Evolutionary conservation across 2,113 vertebrate genomes (phyloP).

Genomic region (Ailuropoda melanoleuca): DNA sequence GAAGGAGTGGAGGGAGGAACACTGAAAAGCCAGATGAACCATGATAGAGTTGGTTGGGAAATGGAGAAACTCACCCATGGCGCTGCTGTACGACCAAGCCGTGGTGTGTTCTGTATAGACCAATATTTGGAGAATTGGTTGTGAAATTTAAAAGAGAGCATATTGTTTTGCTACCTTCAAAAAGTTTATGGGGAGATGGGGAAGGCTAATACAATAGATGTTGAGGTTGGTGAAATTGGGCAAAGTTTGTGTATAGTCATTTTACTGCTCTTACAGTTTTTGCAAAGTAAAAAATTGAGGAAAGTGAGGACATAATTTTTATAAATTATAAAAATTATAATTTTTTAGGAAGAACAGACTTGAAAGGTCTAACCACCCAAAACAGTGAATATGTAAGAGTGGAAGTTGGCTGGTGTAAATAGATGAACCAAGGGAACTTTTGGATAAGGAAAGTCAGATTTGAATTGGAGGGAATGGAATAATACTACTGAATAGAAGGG

Average conservation of each 20-base stretch:
- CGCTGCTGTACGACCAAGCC: too few relatives aligned
- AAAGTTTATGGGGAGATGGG: neutral
- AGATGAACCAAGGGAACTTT: neutral
- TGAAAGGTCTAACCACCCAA: neutral
- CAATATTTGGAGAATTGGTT: neutral
- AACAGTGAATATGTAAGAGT: neutral
- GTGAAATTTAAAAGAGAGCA: neutral
- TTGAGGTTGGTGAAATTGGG: neutral
- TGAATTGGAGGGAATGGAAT: neutral
- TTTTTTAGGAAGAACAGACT: neutral
- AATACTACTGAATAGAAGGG: neutral
- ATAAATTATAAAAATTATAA: neutral
- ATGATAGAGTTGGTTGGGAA: neutral
- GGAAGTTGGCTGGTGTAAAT: neutral
- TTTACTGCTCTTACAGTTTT: neutral
- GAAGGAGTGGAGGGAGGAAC: neutral
- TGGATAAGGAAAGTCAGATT: neutral
- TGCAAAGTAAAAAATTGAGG: neutral
- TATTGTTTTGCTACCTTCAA: neutral
- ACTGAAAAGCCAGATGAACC: neutral
- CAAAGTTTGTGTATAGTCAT: neutral
- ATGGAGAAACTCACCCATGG: neutral
- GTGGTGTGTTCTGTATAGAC: neutral
- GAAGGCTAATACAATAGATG: neutral
- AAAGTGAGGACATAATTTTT: neutral